Conservation (phyloP, 1,140 invertebrate genomes). For the Drosophila nasuta region DNA sequence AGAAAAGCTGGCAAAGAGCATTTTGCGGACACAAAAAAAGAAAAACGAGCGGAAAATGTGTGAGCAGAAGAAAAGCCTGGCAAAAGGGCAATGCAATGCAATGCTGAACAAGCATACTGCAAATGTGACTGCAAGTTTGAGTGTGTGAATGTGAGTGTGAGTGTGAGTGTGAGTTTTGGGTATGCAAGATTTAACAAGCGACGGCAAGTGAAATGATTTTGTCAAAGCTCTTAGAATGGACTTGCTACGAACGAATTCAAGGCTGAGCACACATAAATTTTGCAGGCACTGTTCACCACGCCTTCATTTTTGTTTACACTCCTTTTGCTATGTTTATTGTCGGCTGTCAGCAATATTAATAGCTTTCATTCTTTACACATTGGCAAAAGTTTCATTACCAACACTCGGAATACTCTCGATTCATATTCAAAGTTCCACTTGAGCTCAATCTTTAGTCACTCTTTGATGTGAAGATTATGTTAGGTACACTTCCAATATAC, state of each 20-base stretch:
- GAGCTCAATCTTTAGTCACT: no score
- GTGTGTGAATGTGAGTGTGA: not conserved
- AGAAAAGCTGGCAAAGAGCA: conserved; percentile 49
- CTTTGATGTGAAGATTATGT: no score
- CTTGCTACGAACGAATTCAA: not conserved
- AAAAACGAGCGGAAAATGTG: conserved; percentile 29
- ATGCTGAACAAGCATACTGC: conserved; percentile 37
- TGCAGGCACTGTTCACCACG: conserved; percentile 1
- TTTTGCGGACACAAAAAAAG: conserved; percentile 23
- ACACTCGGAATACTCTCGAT: not conserved
- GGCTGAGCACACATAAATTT: not conserved
- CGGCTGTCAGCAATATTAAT: conserved; percentile 4
- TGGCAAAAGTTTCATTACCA: conserved; percentile 2
- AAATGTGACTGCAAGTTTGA: not conserved
- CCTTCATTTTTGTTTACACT: not conserved
- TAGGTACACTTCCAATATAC: no score
- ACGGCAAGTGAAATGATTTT: conserved; percentile 57
- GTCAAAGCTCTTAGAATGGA: conserved; percentile 45
- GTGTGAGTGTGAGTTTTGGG: conserved; percentile 7
- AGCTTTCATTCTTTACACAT: not conserved
- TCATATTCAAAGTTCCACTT: not conserved
- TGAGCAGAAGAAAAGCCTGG: conserved; percentile 30
- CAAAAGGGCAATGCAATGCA: conserved; percentile 22
- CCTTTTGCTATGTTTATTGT: not conserved
- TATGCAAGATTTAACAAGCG: conserved; percentile 54